phyloP scores from a whole-genome alignment of 2,888 invertebrate genomes.

The Leptinotarsa peninsularis region DNA sequence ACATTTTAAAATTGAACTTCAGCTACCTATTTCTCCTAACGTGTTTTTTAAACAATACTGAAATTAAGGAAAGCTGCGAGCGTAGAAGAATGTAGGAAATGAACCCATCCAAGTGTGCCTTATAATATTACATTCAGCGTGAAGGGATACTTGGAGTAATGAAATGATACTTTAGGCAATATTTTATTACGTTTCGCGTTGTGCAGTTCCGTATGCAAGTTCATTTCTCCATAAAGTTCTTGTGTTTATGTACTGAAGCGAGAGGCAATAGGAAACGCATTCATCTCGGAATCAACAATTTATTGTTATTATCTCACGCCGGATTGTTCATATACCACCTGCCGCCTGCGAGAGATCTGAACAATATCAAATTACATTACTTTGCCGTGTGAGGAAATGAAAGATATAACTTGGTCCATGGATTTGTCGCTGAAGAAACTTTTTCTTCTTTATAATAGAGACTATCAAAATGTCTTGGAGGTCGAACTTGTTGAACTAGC shows the following conservation, averaged over 20 bases:
- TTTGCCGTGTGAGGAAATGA: background rate
- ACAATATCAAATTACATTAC: slow-evolving; percentile 9
- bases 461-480: background rate
- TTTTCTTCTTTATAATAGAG: too few species aligned
- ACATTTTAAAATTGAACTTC: slow-evolving; percentile 23
- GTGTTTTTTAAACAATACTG: slow-evolving; percentile 27
- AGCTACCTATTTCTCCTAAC: slow-evolving; percentile 30
- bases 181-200: slow-evolving; percentile 23
- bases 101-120: slow-evolving; percentile 39
- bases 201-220: slow-evolving; percentile 24
- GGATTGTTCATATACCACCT: slow-evolving; percentile 9
- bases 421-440: background rate
- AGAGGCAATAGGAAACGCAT: slow-evolving; percentile 10
- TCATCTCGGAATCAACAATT: slow-evolving; percentile 16
- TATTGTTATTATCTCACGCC: slow-evolving; percentile 15
- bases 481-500: background rate
- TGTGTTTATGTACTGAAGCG: slow-evolving; percentile 19
- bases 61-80: slow-evolving; percentile 31
- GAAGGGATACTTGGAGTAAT: slow-evolving; percentile 21
- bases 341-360: background rate
- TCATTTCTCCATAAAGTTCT: slow-evolving; percentile 12
- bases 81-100: slow-evolving; percentile 43
- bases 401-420: background rate
- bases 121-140: slow-evolving; percentile 32
- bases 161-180: slow-evolving; percentile 25